phyloP scores from a whole-genome alignment of 2,797 vertebrate genomes.

The Chaenodraco wilsoni region DNA sequence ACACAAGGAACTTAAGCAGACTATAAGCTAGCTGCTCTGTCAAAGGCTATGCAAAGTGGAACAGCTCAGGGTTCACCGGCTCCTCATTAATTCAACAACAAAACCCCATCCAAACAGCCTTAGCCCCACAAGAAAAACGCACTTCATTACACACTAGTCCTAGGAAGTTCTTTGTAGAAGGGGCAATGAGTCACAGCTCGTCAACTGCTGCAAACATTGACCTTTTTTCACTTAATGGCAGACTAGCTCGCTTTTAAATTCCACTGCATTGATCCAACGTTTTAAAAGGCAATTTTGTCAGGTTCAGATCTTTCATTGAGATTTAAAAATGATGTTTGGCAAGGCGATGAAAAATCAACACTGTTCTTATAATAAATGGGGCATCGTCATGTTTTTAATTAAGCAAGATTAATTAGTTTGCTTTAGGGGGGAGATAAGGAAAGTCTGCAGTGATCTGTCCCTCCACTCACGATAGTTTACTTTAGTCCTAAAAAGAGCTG shows the following conservation, averaged over 20 bases:
- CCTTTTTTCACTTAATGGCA: constrained; percentile 38
- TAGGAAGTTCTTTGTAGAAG: constrained; percentile 24
- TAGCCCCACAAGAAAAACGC: constrained; percentile 30
- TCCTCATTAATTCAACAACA: constrained; percentile 71
- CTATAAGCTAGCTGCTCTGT: constrained; percentile 50
- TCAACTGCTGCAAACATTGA: constrained; percentile 41
- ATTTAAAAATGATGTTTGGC: constrained; percentile 69
- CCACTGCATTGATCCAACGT: constrained; percentile 59
- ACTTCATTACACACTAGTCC: constrained; percentile 52
- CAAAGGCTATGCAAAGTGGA: constrained; percentile 58
- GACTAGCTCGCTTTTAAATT: constrained; percentile 35
- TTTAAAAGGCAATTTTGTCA: constrained; percentile 62
- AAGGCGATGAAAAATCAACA: constrained; percentile 63
- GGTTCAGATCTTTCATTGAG: constrained; percentile 59
- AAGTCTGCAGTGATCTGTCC: constrained; percentile 49
- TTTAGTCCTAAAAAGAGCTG: constrained; percentile 47
- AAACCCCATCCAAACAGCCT: constrained; percentile 46
- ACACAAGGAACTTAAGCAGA: constrained; percentile 13
- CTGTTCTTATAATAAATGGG: constrained; percentile 63
- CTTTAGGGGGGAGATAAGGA: constrained; percentile 61
- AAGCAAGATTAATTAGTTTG: constrained; percentile 73
- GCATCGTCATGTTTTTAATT: constrained; percentile 77
- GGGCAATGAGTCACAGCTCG: constrained; percentile 35
- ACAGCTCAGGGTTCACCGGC: constrained; percentile 55
- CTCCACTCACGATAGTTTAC: constrained; percentile 39